A percentile compares a stretch with the other conserved stretches of the same genome.
phyloP scores from a whole-genome alignment of 2,888 invertebrate species.

The Xestia c-nigrum region DNA sequence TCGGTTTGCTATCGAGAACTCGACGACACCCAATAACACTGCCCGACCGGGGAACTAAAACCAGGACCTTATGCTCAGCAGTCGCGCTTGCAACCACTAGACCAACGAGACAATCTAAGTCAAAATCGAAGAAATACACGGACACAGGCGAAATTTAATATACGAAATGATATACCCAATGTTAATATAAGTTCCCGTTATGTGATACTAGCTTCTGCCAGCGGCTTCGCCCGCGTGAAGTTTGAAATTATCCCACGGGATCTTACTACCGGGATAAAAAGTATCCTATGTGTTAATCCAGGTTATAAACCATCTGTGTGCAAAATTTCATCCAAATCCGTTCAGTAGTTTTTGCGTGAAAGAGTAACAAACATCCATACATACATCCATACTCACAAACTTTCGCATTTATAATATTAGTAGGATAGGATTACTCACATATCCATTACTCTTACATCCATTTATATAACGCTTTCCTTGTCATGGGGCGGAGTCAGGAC shows the following conservation, averaged over 20 bases:
- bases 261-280: no score
- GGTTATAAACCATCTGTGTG: no score
- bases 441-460: slow-evolving; percentile 1
- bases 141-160: neutral
- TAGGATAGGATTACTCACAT: neutral
- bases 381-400: no score
- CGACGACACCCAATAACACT: neutral
- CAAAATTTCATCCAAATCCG: no score
- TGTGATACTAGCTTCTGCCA: no score
- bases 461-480: slow-evolving; percentile 22
- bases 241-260: no score
- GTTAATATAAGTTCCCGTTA: neutral
- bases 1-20: neutral
- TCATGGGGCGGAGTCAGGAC: slow-evolving; percentile 24
- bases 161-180: neutral
- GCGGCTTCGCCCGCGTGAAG: no score
- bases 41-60: neutral
- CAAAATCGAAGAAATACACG: neutral
- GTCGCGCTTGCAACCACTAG: neutral
- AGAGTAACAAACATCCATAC: no score
- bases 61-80: neutral
- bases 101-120: neutral
- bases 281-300: no score
- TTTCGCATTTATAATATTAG: no score
- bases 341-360: no score